phyloP scores from a whole-genome alignment of 1,140 invertebrate species.

The Zaprionus kolodkinae region DNA sequence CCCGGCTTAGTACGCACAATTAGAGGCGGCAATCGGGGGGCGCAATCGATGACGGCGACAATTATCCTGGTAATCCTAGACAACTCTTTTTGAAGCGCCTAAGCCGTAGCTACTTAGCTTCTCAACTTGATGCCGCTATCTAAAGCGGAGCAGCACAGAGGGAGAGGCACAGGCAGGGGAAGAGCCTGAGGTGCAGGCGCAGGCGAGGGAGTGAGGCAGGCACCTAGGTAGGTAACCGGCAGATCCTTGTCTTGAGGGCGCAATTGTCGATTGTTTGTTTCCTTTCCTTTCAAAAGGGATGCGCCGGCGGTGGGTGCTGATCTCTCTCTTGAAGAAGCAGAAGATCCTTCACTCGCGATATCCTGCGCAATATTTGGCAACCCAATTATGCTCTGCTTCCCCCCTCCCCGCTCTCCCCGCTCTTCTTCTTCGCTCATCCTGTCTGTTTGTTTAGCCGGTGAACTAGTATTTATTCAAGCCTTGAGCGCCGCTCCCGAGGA shows the following conservation, averaged over 20 bases:
- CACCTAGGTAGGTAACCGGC: background rate
- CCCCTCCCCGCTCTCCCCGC: background rate
- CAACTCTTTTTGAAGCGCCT: conserved; percentile 64
- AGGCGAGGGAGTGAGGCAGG: background rate
- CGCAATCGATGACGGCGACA: conserved; percentile 16
- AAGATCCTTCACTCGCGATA: conserved; percentile 16
- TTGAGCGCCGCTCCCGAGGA: conserved; percentile 8
- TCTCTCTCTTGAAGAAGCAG: background rate
- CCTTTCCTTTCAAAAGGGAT: background rate
- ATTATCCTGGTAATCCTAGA: conserved; percentile 54
- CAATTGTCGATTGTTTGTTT: conserved; percentile 47
- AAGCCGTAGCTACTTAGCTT: conserved; percentile 60
- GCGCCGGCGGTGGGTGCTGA: conserved; percentile 36
- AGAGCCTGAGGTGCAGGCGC: background rate
- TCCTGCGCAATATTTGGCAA: conserved; percentile 75
- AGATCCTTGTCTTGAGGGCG: conserved; percentile 11
- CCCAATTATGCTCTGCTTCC: conserved; percentile 57
- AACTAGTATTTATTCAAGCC: conserved; percentile 66
- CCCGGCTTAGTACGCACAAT: conserved; percentile 54
- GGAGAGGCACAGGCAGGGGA: background rate
- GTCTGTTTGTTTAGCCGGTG: conserved; percentile 69
- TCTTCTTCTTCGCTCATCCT: conserved; percentile 8
- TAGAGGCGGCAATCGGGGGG: conserved; percentile 40
- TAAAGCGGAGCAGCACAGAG: background rate
- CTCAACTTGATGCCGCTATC: conserved; percentile 62